Evolutionary conservation across 1,140 invertebrate genomes (phyloP).

Genomic region (Lepidurus arcticus): DNA sequence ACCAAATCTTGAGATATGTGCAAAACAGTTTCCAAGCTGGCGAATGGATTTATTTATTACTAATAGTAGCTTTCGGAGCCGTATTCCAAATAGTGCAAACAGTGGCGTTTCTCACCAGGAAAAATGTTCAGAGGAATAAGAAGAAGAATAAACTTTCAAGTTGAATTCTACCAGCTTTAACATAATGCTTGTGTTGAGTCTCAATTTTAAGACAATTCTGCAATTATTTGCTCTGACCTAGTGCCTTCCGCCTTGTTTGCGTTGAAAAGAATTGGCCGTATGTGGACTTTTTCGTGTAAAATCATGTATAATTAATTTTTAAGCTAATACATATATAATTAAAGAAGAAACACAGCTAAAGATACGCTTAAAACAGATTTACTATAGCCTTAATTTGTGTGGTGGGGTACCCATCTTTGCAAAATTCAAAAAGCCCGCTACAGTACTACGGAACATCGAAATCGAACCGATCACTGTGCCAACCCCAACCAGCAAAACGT

Average conservation of each 20-base stretch:
- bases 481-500: too few species aligned
- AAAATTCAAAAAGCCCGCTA: too few species aligned
- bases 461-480: too few species aligned
- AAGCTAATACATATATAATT: too few species aligned
- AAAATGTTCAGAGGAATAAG: neutral
- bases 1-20: constrained; percentile 38
- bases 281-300: too few species aligned
- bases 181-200: neutral
- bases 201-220: neutral
- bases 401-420: too few species aligned
- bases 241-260: neutral
- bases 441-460: too few species aligned
- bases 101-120: constrained; percentile 19
- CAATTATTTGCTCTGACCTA: neutral
- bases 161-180: neutral
- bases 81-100: constrained; percentile 31
- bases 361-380: too few species aligned
- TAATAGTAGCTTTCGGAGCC: constrained; percentile 36
- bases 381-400: too few species aligned
- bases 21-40: constrained; percentile 29
- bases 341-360: too few species aligned
- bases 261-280: too few species aligned
- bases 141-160: neutral
- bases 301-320: too few species aligned
- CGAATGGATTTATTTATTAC: constrained; percentile 34